Percentiles rank a stretch among this genome's conserved stretches.
Evolutionary conservation across 2,797 vertebrate genomes (phyloP).

Genomic region (Syngnathus rostellatus): DNA sequence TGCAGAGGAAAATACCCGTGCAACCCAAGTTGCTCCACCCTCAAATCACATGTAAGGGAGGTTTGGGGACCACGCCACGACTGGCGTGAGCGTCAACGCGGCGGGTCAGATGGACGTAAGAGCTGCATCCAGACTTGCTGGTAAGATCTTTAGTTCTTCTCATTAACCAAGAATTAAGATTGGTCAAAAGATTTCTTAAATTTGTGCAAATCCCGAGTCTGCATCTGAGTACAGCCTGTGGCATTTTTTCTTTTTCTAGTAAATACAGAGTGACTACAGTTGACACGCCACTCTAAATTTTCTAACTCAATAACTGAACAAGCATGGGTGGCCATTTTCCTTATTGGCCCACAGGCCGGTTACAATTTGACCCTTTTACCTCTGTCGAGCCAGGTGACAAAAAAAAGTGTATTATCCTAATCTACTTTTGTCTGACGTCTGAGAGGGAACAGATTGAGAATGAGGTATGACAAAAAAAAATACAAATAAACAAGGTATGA

Average conservation of each 20-base stretch:
- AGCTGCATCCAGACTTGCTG: slow-evolving; percentile 23
- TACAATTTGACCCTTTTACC: background rate
- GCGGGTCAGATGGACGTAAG: slow-evolving; percentile 29
- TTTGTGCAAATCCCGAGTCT: background rate
- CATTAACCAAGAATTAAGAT: background rate
- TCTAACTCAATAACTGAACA: too few species aligned
- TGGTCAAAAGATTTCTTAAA: background rate
- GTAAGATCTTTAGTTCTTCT: slow-evolving; percentile 29
- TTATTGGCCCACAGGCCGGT: background rate
- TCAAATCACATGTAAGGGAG: background rate
- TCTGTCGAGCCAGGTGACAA: too few species aligned
- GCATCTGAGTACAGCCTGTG: background rate
- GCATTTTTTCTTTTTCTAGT: background rate
- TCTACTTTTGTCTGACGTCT: too few species aligned
- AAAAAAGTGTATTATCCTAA: too few species aligned
- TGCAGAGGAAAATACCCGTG: background rate
- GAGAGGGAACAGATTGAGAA: too few species aligned
- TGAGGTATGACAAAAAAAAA: too few species aligned
- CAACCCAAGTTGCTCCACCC: background rate
- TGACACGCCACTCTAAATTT: too few species aligned
- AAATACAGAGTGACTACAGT: background rate
- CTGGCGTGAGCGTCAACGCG: background rate
- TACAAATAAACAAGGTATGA: too few species aligned
- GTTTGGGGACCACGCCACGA: background rate
- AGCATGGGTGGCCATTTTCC: background rate